phyloP scores from a whole-genome alignment of 2,113 vertebrate genomes.

The Elephas maximus region DNA sequence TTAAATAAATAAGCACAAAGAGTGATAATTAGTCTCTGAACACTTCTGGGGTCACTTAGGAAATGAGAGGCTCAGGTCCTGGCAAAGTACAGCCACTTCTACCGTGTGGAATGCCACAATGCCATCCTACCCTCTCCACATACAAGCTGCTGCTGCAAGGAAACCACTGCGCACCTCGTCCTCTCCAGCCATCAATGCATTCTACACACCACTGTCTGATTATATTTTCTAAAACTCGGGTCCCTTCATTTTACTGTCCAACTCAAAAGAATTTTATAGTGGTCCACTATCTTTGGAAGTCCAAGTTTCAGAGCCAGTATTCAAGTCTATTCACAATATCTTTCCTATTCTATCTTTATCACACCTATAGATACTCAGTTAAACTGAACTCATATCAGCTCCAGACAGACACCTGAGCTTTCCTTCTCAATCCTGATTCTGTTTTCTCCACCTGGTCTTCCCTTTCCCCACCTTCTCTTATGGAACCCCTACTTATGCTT shows the following conservation, averaged over 20 bases:
- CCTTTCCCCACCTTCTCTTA: background rate
- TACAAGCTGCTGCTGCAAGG: background rate
- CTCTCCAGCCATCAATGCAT: background rate
- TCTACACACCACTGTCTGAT: background rate
- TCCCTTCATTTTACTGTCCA: background rate
- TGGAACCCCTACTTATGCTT: background rate
- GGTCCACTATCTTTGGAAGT: constrained; percentile 10
- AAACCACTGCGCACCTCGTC: background rate
- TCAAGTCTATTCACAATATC: background rate
- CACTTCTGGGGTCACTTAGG: background rate
- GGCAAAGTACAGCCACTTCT: background rate
- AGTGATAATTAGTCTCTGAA: background rate
- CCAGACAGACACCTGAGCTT: background rate
- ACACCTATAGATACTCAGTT: background rate
- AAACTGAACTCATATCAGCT: background rate
- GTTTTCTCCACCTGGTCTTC: background rate
- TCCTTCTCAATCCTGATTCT: background rate
- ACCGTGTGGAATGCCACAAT: background rate
- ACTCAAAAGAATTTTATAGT: background rate
- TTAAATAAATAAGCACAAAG: background rate
- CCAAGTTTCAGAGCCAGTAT: background rate
- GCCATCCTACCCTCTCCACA: background rate
- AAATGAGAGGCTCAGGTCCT: background rate
- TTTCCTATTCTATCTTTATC: constrained; percentile 28
- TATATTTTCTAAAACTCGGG: background rate